These are phyloP conservation scores for Charaxes varanes DNA, from an alignment of 1,140 invertebrate species.

Conservation along the genomic window DNA sequence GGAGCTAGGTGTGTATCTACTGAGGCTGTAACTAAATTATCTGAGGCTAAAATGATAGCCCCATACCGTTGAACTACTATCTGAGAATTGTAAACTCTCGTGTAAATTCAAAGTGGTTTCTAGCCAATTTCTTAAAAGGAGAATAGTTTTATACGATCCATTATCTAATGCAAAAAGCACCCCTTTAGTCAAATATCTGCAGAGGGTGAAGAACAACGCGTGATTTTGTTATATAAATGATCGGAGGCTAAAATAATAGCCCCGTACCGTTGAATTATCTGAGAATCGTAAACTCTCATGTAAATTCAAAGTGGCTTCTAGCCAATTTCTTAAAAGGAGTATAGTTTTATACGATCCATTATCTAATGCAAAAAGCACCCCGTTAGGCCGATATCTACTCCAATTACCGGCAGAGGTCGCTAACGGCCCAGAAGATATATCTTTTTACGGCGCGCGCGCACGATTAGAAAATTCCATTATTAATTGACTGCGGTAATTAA, in stretches of 20 bases:
- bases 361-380: conserved; percentile 9
- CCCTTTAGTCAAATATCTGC: conserved; percentile 24
- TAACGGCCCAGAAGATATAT: conserved; percentile 30
- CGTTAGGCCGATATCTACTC: conserved; percentile 26
- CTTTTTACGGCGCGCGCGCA: conserved; percentile 26
- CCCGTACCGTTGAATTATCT: too few species aligned
- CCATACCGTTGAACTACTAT: too few species aligned
- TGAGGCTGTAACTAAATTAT: too few species aligned
- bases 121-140: conserved; percentile 3
- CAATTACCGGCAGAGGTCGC: conserved; percentile 30
- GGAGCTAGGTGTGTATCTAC: too few species aligned
- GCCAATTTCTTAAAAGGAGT: conserved; percentile 2
- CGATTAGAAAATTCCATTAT: conserved; percentile 34
- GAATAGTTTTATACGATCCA: background rate
- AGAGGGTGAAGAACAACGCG: too few species aligned
- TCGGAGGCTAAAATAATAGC: too few species aligned
- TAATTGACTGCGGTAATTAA: conserved; percentile 32
- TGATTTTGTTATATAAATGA: too few species aligned
- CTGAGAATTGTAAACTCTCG: too few species aligned
- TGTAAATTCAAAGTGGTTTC: too few species aligned
- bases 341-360: conserved; percentile 1
- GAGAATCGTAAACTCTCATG: too few species aligned
- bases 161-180: conserved; percentile 5
- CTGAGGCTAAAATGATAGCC: too few species aligned
- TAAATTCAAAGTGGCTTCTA: too few species aligned